Evolutionary conservation across 2,888 invertebrate species (phyloP).

Genomic region (Drosophila imparisetae): DNA sequence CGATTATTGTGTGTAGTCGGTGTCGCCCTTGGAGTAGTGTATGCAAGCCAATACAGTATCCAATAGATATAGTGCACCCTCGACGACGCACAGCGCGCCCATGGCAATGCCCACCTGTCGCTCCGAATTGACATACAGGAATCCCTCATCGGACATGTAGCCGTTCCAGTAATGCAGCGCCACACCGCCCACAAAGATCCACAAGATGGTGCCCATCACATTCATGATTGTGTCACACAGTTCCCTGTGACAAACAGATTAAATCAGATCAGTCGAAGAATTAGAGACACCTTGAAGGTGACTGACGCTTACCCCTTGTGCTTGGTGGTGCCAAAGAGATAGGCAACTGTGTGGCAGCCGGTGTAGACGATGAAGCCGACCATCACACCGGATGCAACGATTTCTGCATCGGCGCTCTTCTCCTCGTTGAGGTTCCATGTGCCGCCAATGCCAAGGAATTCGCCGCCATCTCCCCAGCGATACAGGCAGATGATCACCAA

Average conservation of each 20-base stretch:
- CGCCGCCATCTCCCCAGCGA: constrained; percentile 92
- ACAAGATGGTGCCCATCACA: constrained; percentile 92
- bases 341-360: constrained; percentile 90
- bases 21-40: constrained; percentile 88
- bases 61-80: constrained; percentile 91
- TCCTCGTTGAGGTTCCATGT: constrained; percentile 96
- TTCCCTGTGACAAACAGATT: constrained; percentile 86
- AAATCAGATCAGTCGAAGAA: background rate
- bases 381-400: constrained; percentile 93
- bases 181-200: constrained; percentile 93
- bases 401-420: constrained; percentile 94
- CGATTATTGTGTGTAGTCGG: constrained; percentile 71
- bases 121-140: constrained; percentile 89
- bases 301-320: constrained; percentile 88
- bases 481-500: constrained; percentile 92
- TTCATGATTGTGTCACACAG: constrained; percentile 94
- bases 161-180: constrained; percentile 96
- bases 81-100: constrained; percentile 91
- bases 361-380: constrained; percentile 95
- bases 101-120: constrained; percentile 92
- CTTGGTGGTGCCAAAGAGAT: constrained; percentile 90
- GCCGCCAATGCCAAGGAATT: constrained; percentile 94
- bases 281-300: background rate
- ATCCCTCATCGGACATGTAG: constrained; percentile 92
- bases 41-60: constrained; percentile 92